Percentiles rank a stretch among this genome's conserved stretches.
phyloP scores from a whole-genome alignment of 2,113 vertebrate species.

The Thryonomys swinderianus region DNA sequence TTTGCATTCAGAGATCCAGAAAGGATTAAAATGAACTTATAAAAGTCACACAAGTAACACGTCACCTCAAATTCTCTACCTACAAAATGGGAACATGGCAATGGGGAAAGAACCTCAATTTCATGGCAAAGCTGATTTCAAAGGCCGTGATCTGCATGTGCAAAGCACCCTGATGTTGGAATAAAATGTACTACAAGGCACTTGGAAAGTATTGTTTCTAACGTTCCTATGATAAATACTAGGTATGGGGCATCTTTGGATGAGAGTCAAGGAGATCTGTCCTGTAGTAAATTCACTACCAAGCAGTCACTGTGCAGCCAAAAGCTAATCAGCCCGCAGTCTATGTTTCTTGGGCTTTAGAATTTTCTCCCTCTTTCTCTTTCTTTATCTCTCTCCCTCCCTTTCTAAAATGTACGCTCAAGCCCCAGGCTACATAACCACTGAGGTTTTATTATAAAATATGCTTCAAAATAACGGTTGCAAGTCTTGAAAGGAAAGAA shows the following conservation, averaged over 20 bases:
- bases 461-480: constrained; percentile 87
- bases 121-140: neutral
- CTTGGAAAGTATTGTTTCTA: constrained; percentile 25
- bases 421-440: constrained; percentile 85
- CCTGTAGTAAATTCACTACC: constrained; percentile 56
- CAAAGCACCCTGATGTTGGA: neutral
- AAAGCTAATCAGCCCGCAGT: constrained; percentile 77
- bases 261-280: constrained; percentile 38
- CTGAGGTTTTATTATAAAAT: constrained; percentile 88
- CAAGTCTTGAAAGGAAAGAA: constrained; percentile 83
- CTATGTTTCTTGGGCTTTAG: constrained; percentile 77
- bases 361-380: constrained; percentile 51
- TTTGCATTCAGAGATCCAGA: neutral
- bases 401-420: constrained; percentile 82
- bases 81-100: constrained; percentile 46
- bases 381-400: constrained; percentile 43
- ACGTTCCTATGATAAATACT: constrained; percentile 21
- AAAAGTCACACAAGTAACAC: neutral
- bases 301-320: constrained; percentile 63
- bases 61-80: constrained; percentile 39
- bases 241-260: neutral
- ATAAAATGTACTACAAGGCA: constrained; percentile 5
- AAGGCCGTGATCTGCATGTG: neutral
- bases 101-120: neutral
- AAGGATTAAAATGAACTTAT: neutral